Evolutionary conservation across 1,140 invertebrate genomes (phyloP).

Genomic region (Parapsyche elsis): DNA sequence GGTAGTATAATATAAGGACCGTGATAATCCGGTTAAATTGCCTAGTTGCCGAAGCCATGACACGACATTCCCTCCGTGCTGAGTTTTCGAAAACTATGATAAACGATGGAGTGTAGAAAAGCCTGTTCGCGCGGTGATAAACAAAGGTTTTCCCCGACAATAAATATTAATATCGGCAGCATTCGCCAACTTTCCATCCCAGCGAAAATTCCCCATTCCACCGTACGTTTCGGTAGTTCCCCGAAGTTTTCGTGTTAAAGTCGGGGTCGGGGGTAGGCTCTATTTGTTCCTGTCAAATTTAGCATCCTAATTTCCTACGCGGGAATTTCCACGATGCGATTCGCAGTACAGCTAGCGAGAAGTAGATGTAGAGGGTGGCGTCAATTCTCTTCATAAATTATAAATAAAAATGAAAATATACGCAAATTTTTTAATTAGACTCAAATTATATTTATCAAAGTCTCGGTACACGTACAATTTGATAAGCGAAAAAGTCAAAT

Average conservation of each 20-base stretch:
- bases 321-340: background rate
- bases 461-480: background rate
- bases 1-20: too few species aligned
- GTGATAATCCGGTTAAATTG: too few species aligned
- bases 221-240: background rate
- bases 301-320: constrained; percentile 32
- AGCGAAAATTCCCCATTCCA: background rate
- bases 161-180: constrained; percentile 36
- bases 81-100: constrained; percentile 14
- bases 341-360: background rate
- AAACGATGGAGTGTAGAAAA: constrained; percentile 4
- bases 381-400: constrained; percentile 7
- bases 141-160: constrained; percentile 31
- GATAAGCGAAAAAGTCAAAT: too few species aligned
- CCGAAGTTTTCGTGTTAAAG: constrained; percentile 32
- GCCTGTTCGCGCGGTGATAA: constrained; percentile 11
- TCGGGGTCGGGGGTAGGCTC: background rate
- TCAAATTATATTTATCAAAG: background rate
- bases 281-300: constrained; percentile 39
- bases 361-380: background rate
- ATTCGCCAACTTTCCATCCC: background rate
- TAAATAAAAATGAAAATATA: constrained; percentile 11
- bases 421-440: background rate
- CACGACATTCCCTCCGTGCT: background rate
- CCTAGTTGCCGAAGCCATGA: background rate